phyloP scores from a whole-genome alignment of 2,113 vertebrate genomes.

The Thinocorus orbignyianus region DNA sequence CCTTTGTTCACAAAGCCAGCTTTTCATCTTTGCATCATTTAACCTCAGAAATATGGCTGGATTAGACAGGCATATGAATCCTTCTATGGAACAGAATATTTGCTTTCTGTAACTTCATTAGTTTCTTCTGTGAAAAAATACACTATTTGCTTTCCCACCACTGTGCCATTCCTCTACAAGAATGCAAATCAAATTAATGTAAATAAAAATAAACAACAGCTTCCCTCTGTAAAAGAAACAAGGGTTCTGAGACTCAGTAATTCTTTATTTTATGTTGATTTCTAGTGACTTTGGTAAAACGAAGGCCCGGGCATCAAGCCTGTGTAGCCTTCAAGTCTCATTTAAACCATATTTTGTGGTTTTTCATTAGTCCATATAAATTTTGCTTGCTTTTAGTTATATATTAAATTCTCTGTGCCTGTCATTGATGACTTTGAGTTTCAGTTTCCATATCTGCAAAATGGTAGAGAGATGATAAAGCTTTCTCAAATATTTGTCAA shows the following conservation, averaged over 20 bases:
- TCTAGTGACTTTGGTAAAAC: neutral
- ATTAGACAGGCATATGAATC: neutral
- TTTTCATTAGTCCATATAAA: neutral
- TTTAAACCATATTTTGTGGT: neutral
- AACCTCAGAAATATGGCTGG: constrained; percentile 52
- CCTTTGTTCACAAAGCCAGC: constrained; percentile 47
- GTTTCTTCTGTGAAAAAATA: neutral
- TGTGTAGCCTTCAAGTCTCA: neutral
- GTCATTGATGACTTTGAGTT: neutral
- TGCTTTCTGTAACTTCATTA: neutral
- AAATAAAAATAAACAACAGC: neutral
- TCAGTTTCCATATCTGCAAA: neutral
- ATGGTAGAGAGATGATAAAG: neutral
- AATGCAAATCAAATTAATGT: neutral
- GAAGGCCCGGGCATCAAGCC: neutral
- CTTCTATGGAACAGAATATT: neutral
- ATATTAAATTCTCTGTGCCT: neutral
- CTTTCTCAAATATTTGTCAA: neutral
- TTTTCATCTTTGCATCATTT: constrained; percentile 60
- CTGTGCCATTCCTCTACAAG: neutral
- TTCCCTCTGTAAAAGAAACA: neutral
- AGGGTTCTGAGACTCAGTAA: neutral
- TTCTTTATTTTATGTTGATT: neutral
- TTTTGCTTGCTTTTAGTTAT: neutral
- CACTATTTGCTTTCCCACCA: neutral